Conservation (phyloP, 1,140 invertebrate genomes). For the Colletes gigas region DNA sequence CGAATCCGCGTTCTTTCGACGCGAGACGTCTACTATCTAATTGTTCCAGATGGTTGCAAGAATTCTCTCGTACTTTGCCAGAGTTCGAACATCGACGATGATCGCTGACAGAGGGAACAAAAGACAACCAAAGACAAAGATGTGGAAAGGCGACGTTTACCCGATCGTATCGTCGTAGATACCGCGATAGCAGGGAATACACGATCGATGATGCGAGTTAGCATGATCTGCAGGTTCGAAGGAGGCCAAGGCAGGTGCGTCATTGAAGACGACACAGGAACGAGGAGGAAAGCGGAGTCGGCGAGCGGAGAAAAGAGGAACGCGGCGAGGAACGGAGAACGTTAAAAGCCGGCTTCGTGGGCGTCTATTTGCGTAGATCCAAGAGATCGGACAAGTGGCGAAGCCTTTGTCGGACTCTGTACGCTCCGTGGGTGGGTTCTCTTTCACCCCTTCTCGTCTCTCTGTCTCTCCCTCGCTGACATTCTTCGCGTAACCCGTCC, state of each 20-base stretch:
- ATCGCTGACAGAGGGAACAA: too few relatives aligned
- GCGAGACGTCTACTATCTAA: too few relatives aligned
- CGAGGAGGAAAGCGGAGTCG: background rate
- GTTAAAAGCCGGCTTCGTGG: conserved; percentile 62
- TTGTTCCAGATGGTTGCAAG: too few relatives aligned
- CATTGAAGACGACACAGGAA: conserved; percentile 5
- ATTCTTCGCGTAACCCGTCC: conserved; percentile 11
- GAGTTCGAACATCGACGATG: too few relatives aligned
- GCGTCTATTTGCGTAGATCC: conserved; percentile 69
- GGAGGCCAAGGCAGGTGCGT: conserved; percentile 35
- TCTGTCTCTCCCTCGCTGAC: background rate
- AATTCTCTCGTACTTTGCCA: too few relatives aligned
- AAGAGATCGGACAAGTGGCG: conserved; percentile 66
- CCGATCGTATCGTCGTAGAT: too few relatives aligned
- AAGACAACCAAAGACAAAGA: too few relatives aligned
- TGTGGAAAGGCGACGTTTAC: too few relatives aligned
- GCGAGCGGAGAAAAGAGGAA: background rate
- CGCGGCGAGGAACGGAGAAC: conserved; percentile 31
- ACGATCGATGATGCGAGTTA: too few relatives aligned
- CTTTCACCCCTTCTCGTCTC: background rate
- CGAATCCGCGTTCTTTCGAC: too few relatives aligned
- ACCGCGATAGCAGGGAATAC: too few relatives aligned
- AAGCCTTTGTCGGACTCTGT: conserved; percentile 48
- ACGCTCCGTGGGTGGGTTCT: conserved; percentile 40
- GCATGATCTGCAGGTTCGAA: background rate